Conservation (phyloP, 1,140 invertebrate genomes). For the Halesus radiatus region DNA sequence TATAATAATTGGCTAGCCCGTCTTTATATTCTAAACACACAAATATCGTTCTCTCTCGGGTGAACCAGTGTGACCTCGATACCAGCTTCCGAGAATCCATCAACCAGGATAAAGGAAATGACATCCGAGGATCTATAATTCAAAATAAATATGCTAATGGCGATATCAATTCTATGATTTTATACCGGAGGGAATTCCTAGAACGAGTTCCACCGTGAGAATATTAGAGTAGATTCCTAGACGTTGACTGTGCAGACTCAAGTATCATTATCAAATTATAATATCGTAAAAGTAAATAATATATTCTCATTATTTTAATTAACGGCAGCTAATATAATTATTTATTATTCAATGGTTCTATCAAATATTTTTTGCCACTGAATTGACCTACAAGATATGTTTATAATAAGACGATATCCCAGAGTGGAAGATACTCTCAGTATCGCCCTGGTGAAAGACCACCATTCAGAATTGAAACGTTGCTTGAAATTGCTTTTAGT, state of each 20-base stretch:
- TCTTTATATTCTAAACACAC: slow-evolving; percentile 39
- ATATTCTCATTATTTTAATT: too few species aligned
- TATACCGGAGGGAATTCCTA: not conserved
- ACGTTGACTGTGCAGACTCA: not conserved
- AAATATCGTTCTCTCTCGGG: not conserved
- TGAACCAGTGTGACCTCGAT: slow-evolving; percentile 24
- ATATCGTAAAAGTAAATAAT: too few species aligned
- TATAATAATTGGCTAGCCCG: slow-evolving; percentile 43
- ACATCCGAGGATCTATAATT: slow-evolving; percentile 41
- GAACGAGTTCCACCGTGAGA: slow-evolving; percentile 27
- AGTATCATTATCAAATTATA: not conserved
- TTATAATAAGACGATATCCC: too few species aligned
- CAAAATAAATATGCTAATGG: slow-evolving; percentile 46
- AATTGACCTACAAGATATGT: too few species aligned
- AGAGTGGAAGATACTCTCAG: too few species aligned
- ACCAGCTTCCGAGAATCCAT: slow-evolving; percentile 30
- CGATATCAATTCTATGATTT: slow-evolving; percentile 17
- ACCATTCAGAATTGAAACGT: too few species aligned
- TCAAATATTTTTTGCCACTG: too few species aligned
- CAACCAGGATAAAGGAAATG: slow-evolving; percentile 30
- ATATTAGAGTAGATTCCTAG: slow-evolving; percentile 3
- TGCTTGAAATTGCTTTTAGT: too few species aligned
- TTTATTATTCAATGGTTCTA: too few species aligned
- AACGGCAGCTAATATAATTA: too few species aligned
- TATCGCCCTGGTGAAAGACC: too few species aligned